Base-by-base conservation (phyloP, 2,888 invertebrate genomes). In the Andrena chrysosceles region DNA sequence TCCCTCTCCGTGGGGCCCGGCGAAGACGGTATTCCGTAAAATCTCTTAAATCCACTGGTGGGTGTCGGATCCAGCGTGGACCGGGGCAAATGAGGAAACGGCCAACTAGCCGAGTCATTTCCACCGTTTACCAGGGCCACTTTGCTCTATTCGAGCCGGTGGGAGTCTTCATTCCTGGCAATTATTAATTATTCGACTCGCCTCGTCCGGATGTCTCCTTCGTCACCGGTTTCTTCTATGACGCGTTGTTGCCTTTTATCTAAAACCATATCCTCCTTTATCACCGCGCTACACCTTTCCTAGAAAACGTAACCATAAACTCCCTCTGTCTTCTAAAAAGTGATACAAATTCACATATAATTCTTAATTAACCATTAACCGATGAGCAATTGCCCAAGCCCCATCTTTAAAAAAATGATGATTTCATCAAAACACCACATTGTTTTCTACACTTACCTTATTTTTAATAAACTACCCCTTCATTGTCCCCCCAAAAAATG, bases 41-140 rank as follows among this genome's bases (percentile, higher is more conserved):
- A 93, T 93, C 93, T 91, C 89, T 89, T 91, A 91, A 93, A 93
- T 92, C 92, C 89, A 91, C 90, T 91, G 88, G 93, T 93, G 93
- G 93, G 93, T 93, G 93, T 93, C 90, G 84, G 81, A 81, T 84
- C 80, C 80, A 83, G 66, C 78, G 71, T 76, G 82, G 71, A 66
- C 81, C 82, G 87, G 78, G 83, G 81, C 87, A 93, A 93, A 93
- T 93, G 92, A 93, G 93, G 93, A 93, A 93, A 92, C 89, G 88
- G 89, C 91, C 91, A 92, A 92, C 92, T 92, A 92, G 88, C 90
- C 89, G 87, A 90, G 87, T 92, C 91, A 92, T 93, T 92, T 93
- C 89, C 92, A 87, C 90, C 90, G 86, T 88, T 88, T 88, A 88
- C 86, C 80, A 70, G 80, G 76, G 73, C 79, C 79, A 77, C 81